A percentile compares a stretch with the other conserved stretches of the same genome.
Evolutionary conservation across 2,888 invertebrate genomes (phyloP).

Genomic region (Muscina levida): DNA sequence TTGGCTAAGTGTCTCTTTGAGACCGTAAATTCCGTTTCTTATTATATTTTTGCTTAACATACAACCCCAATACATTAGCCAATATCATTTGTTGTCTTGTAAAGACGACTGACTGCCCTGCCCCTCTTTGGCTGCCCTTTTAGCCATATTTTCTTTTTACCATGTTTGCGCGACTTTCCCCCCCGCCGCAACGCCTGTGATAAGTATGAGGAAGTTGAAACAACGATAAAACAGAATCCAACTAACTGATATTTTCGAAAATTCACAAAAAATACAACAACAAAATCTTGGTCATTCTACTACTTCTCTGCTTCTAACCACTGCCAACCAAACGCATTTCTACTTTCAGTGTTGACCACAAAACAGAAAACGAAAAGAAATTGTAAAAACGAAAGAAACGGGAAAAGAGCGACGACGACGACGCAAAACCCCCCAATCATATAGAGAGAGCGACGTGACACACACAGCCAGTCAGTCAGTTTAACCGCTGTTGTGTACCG

Average conservation of each 20-base stretch:
- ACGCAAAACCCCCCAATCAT: constrained; percentile 12
- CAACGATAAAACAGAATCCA: not conserved
- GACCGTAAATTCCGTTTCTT: too few relatives aligned
- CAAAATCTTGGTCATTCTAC: constrained; percentile 6
- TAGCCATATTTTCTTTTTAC: not conserved
- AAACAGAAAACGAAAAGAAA: constrained; percentile 25
- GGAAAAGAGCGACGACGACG: too few relatives aligned
- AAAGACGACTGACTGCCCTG: too few relatives aligned
- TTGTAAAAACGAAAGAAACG: constrained; percentile 19
- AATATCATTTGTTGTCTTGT: too few relatives aligned
- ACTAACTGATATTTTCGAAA: too few relatives aligned
- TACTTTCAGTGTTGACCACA: constrained; percentile 38
- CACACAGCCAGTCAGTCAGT: constrained; percentile 31
- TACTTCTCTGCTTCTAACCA: constrained; percentile 3
- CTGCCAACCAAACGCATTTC: constrained; percentile 33
- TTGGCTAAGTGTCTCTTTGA: too few relatives aligned
- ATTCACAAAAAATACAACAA: constrained; percentile 1
- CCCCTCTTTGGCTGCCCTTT: not conserved
- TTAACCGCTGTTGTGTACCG: constrained; percentile 28
- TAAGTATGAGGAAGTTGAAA: not conserved
- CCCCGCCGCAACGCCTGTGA: not conserved
- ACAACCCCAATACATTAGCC: too few relatives aligned
- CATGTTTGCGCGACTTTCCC: not conserved
- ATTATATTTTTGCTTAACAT: too few relatives aligned
- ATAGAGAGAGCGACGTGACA: constrained; percentile 15